Conservation (phyloP, 2,113 vertebrate genomes). For the Nannospalax galili region DNA sequence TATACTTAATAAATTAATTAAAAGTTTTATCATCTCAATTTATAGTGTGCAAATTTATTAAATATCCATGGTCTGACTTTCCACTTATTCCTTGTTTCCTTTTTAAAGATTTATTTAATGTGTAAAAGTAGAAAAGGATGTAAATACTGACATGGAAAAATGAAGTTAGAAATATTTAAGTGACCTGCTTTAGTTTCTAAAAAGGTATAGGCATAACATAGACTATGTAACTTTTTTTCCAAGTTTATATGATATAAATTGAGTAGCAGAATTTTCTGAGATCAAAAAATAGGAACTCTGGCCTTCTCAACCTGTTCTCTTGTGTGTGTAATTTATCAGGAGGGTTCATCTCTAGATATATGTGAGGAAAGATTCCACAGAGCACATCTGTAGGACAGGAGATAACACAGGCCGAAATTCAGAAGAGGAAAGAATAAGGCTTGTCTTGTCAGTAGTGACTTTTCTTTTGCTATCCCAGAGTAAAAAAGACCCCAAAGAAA, state of each 20-base stretch:
- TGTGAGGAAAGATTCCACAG: neutral
- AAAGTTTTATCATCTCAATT: neutral
- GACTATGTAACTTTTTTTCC: neutral
- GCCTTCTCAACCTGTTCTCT: neutral
- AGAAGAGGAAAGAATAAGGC: neutral
- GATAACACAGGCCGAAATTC: neutral
- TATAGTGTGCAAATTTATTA: neutral
- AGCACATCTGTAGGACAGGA: neutral
- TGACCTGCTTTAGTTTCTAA: neutral
- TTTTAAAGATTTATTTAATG: neutral
- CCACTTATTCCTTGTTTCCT: neutral
- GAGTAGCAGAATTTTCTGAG: neutral
- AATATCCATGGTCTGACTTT: neutral
- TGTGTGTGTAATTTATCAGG: neutral
- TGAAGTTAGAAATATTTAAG: neutral
- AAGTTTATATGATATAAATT: neutral
- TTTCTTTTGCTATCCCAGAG: neutral
- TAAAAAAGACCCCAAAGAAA: too few relatives aligned
- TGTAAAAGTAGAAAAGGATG: neutral
- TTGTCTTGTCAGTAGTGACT: neutral
- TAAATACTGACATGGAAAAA: neutral
- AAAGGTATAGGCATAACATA: neutral
- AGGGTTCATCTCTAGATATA: neutral
- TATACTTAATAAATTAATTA: neutral
- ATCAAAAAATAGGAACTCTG: neutral